Evolutionary conservation across 2,888 invertebrate genomes (phyloP).

Genomic region (Rugalucina vietnamica): DNA sequence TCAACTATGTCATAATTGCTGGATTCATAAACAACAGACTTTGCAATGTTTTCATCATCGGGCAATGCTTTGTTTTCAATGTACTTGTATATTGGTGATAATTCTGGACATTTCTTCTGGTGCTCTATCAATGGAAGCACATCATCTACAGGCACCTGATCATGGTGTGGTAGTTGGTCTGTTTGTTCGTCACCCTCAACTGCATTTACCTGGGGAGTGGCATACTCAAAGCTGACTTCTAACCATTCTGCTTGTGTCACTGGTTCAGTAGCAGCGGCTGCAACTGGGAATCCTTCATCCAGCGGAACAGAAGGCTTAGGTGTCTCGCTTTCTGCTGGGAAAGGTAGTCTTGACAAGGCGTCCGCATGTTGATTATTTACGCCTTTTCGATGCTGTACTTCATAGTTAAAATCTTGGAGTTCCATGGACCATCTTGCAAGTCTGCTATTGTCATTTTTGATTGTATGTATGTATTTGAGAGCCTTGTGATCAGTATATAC

Average conservation of each 20-base stretch:
- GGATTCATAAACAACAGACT: neutral
- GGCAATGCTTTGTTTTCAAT: constrained; percentile 19
- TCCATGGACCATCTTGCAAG: neutral
- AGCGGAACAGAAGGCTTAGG: neutral
- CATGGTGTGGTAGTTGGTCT: neutral
- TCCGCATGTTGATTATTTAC: neutral
- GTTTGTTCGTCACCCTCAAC: neutral
- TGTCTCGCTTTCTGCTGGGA: neutral
- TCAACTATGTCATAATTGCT: neutral
- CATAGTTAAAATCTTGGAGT: neutral
- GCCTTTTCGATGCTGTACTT: neutral
- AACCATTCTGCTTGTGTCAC: neutral
- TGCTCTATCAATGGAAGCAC: neutral
- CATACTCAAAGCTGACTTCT: neutral
- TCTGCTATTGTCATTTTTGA: neutral
- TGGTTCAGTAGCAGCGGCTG: neutral
- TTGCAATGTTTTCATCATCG: neutral
- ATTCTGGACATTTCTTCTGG: neutral
- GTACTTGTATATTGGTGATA: neutral
- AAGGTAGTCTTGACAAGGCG: neutral
- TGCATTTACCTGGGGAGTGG: neutral
- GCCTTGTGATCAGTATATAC: neutral
- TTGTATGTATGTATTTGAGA: neutral
- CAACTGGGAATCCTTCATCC: neutral
- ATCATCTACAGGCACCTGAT: neutral